These are phyloP conservation scores for Candoia aspera DNA, from an alignment of 2,113 vertebrate genomes.

Conservation along the genomic window DNA sequence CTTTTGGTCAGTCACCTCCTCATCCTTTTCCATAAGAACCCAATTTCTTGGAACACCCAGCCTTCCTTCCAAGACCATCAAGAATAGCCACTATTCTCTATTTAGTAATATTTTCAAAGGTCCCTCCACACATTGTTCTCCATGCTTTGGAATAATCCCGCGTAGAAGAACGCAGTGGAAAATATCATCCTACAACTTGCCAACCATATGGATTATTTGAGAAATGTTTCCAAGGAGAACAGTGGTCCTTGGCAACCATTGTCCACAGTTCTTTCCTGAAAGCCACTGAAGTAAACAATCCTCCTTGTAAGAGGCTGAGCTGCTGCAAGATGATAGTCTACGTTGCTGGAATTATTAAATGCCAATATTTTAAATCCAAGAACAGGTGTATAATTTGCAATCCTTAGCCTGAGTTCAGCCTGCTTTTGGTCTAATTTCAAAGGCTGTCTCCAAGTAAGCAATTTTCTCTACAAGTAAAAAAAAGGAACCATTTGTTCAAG, in stretches of 20 bases:
- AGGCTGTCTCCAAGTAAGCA: neutral
- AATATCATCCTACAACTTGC: neutral
- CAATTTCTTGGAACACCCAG: neutral
- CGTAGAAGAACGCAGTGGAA: neutral
- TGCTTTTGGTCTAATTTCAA: neutral
- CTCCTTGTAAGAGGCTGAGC: neutral
- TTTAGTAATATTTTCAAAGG: constrained; percentile 1
- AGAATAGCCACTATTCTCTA: neutral
- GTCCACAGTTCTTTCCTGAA: neutral
- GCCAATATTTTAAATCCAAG: neutral
- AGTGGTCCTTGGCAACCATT: neutral
- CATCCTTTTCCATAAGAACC: constrained; percentile 16
- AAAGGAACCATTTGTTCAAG: neutral
- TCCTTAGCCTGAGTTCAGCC: neutral
- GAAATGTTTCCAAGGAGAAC: neutral
- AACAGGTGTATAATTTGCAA: neutral
- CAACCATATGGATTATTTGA: neutral
- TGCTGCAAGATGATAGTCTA: neutral
- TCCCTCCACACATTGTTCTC: too few species aligned
- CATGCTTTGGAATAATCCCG: neutral
- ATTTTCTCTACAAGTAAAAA: neutral
- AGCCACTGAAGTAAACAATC: neutral
- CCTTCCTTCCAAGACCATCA: neutral
- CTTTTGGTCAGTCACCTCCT: constrained; percentile 32
- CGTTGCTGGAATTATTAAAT: neutral